Percentiles rank a stretch among this genome's conserved stretches.
These are phyloP conservation scores for Athripsodes cinereus DNA, from an alignment of 2,888 invertebrate species.

Conservation along the genomic window DNA sequence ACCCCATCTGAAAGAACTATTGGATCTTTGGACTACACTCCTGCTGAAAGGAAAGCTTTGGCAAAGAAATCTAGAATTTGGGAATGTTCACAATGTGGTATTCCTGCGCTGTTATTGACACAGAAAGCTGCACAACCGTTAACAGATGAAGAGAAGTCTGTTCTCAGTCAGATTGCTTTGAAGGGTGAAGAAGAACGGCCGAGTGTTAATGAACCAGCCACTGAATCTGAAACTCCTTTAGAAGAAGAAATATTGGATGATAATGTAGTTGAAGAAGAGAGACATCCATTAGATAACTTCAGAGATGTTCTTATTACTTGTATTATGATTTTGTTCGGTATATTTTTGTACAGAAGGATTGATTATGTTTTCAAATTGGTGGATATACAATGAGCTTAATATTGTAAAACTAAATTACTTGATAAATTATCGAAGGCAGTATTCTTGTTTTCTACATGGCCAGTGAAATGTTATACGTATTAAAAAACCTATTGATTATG, in stretches of 20 bases:
- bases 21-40: conserved; percentile 82
- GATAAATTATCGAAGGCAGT: too few species aligned
- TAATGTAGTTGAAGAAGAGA: not conserved
- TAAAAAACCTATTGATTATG: too few species aligned
- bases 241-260: not conserved
- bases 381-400: too few species aligned
- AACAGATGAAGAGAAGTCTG: conserved; percentile 46
- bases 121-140: conserved; percentile 46
- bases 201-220: conserved; percentile 29
- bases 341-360: conserved; percentile 24
- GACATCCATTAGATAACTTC: conserved; percentile 16
- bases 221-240: conserved; percentile 25
- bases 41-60: conserved; percentile 73
- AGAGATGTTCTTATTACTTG: conserved; percentile 22
- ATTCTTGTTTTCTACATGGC: too few species aligned
- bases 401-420: too few species aligned
- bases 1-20: conserved; percentile 85
- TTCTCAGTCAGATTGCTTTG: conserved; percentile 46
- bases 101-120: conserved; percentile 40
- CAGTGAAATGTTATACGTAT: too few species aligned
- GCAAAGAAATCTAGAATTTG: conserved; percentile 64
- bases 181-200: conserved; percentile 45
- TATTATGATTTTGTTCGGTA: conserved; percentile 19
- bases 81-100: conserved; percentile 43
- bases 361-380: conserved; percentile 4